phyloP scores from a whole-genome alignment of 2,797 vertebrate genomes.

The Sebastes ruberrimus region DNA sequence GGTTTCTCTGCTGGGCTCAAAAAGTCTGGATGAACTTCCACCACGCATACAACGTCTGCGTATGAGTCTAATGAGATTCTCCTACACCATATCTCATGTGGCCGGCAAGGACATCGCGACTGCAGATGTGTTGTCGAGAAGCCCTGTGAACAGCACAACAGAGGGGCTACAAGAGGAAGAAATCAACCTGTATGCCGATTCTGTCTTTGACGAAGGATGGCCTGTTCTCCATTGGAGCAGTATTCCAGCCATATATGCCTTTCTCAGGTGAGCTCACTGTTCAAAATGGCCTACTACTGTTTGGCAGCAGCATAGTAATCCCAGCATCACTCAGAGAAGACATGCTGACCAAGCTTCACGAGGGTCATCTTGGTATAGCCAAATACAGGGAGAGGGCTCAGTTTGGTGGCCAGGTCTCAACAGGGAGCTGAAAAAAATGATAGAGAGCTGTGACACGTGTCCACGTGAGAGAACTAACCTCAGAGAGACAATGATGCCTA shows the following conservation, averaged over 20 bases:
- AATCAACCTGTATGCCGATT: slow-evolving; percentile 5
- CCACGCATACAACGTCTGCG: not conserved
- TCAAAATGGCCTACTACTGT: not conserved
- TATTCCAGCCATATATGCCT: not conserved
- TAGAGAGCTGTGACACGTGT: not conserved
- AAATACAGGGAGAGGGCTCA: slow-evolving; percentile 1
- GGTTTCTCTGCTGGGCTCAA: not conserved
- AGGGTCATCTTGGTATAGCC: slow-evolving; percentile 8
- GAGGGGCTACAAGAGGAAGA: not conserved
- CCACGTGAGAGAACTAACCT: not conserved
- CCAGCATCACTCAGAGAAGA: slow-evolving; percentile 9
- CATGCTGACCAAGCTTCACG: not conserved
- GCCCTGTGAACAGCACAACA: not conserved
- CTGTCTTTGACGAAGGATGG: not conserved
- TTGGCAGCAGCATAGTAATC: slow-evolving; percentile 7
- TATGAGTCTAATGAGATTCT: slow-evolving; percentile 16
- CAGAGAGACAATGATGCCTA: not conserved
- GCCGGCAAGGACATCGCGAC: slow-evolving; percentile 13
- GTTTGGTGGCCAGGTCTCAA: not conserved
- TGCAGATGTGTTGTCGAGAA: slow-evolving; percentile 20
- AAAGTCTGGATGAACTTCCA: slow-evolving; percentile 13
- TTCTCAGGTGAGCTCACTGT: slow-evolving; percentile 26
- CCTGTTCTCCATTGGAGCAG: not conserved
- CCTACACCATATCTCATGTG: slow-evolving; percentile 18
- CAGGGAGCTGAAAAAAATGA: not conserved